Conservation (phyloP, 2,888 invertebrate genomes). For the Dermolepida albohirtum region DNA sequence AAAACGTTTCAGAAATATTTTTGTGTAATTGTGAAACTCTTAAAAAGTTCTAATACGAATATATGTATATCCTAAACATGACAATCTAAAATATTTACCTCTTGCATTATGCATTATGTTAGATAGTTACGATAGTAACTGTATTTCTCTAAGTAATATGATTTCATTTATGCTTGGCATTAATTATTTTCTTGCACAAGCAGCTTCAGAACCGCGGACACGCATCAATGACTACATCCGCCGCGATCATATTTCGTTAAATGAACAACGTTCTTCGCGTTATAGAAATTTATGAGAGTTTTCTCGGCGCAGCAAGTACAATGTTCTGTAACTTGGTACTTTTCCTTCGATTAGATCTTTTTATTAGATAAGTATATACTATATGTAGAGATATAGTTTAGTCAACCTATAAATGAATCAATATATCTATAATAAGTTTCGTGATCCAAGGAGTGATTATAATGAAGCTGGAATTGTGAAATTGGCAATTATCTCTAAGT, state of each 20-base stretch:
- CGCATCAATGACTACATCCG: slow-evolving; percentile 59
- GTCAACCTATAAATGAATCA: slow-evolving; percentile 17
- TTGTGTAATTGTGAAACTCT: too few species aligned
- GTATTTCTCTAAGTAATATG: slow-evolving; percentile 40
- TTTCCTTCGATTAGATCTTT: slow-evolving; percentile 32
- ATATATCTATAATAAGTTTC: slow-evolving; percentile 26
- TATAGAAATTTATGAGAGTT: slow-evolving; percentile 17
- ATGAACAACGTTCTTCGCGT: slow-evolving; percentile 6
- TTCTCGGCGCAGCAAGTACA: slow-evolving; percentile 1
- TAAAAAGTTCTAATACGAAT: too few species aligned
- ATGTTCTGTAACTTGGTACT: slow-evolving; percentile 2
- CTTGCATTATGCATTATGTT: too few species aligned
- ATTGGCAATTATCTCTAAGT: slow-evolving; percentile 28
- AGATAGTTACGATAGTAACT: slow-evolving; percentile 4
- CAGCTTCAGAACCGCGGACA: slow-evolving; percentile 51
- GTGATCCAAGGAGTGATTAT: slow-evolving; percentile 28
- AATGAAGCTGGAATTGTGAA: slow-evolving; percentile 19
- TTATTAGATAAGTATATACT: slow-evolving; percentile 15
- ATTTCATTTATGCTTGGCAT: slow-evolving; percentile 51
- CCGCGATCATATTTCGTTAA: slow-evolving; percentile 43
- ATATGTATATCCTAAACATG: too few species aligned
- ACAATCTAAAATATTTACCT: too few species aligned
- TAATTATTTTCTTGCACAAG: slow-evolving; percentile 57
- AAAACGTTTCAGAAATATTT: too few species aligned
- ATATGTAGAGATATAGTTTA: too few species aligned